A percentile compares a stretch with the other conserved stretches of the same genome.
phyloP scores from a whole-genome alignment of 37 sponge, comb jelly and placozoan species.

The Mnemiopsis leidyi region DNA sequence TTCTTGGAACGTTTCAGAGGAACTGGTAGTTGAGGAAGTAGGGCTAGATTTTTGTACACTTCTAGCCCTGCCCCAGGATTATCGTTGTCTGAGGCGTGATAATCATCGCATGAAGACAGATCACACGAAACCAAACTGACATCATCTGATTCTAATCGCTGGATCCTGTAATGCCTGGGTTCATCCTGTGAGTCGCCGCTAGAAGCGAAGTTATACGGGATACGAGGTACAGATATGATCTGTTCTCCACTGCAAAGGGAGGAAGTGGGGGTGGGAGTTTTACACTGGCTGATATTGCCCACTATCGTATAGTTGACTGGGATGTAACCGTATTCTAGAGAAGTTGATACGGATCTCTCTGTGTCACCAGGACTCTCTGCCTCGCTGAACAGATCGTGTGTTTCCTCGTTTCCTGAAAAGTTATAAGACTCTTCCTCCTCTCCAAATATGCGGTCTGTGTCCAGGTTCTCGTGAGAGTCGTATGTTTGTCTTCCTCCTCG shows the following conservation, averaged over 20 bases:
- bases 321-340: background rate
- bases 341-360: background rate
- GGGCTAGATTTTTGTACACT: background rate
- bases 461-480: background rate
- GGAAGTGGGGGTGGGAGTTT: background rate
- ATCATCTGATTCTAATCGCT: background rate
- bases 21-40: background rate
- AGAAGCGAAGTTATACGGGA: background rate
- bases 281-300: conserved; percentile 2
- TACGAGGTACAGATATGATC: background rate
- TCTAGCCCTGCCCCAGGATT: background rate
- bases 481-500: background rate
- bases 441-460: background rate
- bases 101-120: background rate
- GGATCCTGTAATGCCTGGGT: background rate
- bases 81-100: background rate
- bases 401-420: background rate
- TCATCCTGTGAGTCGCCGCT: background rate
- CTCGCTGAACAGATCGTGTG: background rate
- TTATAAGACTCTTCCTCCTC: background rate
- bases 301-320: conserved; percentile 29
- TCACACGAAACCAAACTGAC: background rate
- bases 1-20: background rate
- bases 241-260: background rate
- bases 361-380: background rate